phyloP scores from a whole-genome alignment of 2,113 vertebrate species.

The Vireo altiloquus region DNA sequence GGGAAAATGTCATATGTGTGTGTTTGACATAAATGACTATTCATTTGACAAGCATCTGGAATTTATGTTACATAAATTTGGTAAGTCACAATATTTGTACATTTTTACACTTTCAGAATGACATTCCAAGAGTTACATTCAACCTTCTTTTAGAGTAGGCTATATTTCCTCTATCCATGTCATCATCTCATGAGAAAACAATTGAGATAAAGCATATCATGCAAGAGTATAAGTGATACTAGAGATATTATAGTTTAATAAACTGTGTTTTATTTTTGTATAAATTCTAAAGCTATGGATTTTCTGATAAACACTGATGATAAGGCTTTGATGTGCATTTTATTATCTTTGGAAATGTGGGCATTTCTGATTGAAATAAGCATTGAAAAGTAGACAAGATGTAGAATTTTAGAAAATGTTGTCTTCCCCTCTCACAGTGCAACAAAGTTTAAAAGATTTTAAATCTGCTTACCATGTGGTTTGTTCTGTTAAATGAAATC shows the following conservation, averaged over 20 bases:
- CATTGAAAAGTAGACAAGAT: background rate
- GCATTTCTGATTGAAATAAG: background rate
- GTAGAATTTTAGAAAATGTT: background rate
- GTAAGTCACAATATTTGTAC: background rate
- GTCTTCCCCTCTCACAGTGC: background rate
- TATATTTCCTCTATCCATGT: background rate
- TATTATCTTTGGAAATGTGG: background rate
- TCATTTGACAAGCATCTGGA: background rate
- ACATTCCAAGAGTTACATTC: background rate
- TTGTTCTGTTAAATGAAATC: background rate
- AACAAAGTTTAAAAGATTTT: background rate
- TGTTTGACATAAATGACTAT: background rate
- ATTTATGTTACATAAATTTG: background rate
- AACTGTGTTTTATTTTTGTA: background rate
- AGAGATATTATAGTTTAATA: background rate
- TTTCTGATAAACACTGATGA: background rate
- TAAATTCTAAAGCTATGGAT: background rate
- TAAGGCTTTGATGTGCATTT: background rate
- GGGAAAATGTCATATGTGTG: background rate
- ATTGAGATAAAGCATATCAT: background rate
- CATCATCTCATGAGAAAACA: background rate
- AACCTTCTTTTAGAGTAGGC: background rate
- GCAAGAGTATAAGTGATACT: background rate
- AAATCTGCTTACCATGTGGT: background rate
- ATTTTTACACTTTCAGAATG: background rate